Conservation (phyloP, 2,113 vertebrate species). For the Neomonachus schauinslandi region DNA sequence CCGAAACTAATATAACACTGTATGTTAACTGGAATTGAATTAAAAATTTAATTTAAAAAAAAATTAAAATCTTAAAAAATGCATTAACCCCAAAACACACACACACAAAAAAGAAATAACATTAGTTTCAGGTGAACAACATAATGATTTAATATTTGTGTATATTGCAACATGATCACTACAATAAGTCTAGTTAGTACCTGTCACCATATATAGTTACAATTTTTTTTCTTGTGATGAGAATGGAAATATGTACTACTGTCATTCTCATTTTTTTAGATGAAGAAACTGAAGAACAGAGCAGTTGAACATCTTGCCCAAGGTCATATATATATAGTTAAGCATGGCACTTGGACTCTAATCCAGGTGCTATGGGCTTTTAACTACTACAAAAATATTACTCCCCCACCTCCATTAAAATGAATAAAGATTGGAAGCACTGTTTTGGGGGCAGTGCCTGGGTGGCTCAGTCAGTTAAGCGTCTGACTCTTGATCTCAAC, state of each 20-base stretch:
- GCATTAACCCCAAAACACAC: not conserved
- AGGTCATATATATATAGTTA: not conserved
- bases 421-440: not conserved
- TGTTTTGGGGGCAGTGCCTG: not conserved
- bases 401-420: not conserved
- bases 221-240: not conserved
- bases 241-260: not conserved
- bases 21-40: not conserved
- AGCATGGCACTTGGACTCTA: not conserved
- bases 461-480: not conserved
- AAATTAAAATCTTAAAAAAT: not conserved
- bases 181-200: not conserved
- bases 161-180: not conserved
- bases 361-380: not conserved
- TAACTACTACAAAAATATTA: not conserved
- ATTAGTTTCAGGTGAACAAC: not conserved
- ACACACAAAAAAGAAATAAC: not conserved
- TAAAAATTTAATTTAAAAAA: not conserved
- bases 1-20: not conserved
- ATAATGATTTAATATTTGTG: not conserved
- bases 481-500: not conserved
- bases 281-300: conserved; percentile 25
- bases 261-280: not conserved
- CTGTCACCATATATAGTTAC: not conserved
- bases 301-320: not conserved